Evolutionary conservation across 2,797 vertebrate genomes (phyloP), one percentile per base, ranked within the genome.

Genomic region (Taenioides sp.): DNA sequence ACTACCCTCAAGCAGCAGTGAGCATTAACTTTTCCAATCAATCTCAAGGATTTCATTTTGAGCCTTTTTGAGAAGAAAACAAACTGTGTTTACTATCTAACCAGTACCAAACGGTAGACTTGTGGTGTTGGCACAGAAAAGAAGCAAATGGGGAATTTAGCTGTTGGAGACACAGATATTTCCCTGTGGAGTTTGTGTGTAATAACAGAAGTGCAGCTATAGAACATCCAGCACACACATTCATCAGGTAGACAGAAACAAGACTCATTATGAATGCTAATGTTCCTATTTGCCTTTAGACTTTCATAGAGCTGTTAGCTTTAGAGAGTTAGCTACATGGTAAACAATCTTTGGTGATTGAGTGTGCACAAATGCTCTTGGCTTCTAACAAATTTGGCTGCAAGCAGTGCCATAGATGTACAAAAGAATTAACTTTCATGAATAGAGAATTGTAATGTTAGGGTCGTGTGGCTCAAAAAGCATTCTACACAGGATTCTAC

Each of bases 191-290:
- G n/a, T 43, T 12, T 12, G 2, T 37, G 34, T 18, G 37, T 40
- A 69, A 40, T 59, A 67, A 55, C 65, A 55, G 50, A 55, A 69
- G 34, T 43, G 55, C 54, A 58, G 55, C 34, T 37, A 59, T 37
- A 69, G 55, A 59, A 22, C 40, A 59, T 58, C 25, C 22, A 18
- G 67, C 43, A 54, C 47, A 14, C 37, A 70, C 54, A 49, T 49
- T 49, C n/a, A 40, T 69, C 67, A 69, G 67, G 23, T 68, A 68
- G 67, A 58, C 55, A 43, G 54, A 69, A 59, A 5, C 22, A 43
- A 59, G 34, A 69, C 23, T 69, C 54, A 58, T 58, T 58, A 69
- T 43, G 34, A 69, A 69, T 58, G 31, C 37, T 69, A 69, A 69
- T 58, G 34, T 27, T 59, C n/a, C 67, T 18, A 37, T 58, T 57